Base-by-base conservation (phyloP, 2,113 vertebrate species). In the Campylomormyrus tamandua region DNA sequence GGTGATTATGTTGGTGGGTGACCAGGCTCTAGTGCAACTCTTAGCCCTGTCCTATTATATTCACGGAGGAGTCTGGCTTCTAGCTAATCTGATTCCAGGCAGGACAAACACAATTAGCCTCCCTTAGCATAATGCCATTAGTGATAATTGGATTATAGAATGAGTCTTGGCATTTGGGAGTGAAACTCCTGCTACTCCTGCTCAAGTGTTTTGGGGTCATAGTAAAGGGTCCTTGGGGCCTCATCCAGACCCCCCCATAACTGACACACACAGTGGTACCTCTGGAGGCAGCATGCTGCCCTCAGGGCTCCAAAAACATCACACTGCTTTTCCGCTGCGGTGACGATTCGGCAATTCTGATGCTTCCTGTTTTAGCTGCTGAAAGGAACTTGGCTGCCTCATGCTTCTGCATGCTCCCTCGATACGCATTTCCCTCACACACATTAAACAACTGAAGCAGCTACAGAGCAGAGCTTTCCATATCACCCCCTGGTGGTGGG, bases 91-190 rank as follows among this genome's bases (percentile, higher is more conserved):
- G 92, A 95, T 95, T 95, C 94, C 90, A 91, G 89, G 42, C 91
- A 90, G 92, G 92, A 92, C 93, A 93, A 95, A 95, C 94, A 93
- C 92, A 94, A 94, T 95, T 94, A 94, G 93, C 90, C 88, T 85
- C 48, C 62, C 74, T 77, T 50, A 31, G 87, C 89, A 91, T 93
- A 94, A 94, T 92, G 80, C 92, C 93, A 92, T 95, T 94, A 93
- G 92, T 91, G 90, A 83, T 87, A 93, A 93, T 91, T 90, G 94
- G 89, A 93, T 93, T 92, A 92, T 88, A 91, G 88, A 88, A 91
- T 91, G 90, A 92, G 92, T 90, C 90, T 91, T 88, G 56, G 83
- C 89, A 77, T 53, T 70, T 27, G 62, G 35, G 52, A 83, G 27
- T 84, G 50, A 35, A 84, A 27, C 35, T 49, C 21, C 3, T 9